Base-by-base conservation (phyloP, 2,797 vertebrate genomes). In the Tenualosa ilisha region DNA sequence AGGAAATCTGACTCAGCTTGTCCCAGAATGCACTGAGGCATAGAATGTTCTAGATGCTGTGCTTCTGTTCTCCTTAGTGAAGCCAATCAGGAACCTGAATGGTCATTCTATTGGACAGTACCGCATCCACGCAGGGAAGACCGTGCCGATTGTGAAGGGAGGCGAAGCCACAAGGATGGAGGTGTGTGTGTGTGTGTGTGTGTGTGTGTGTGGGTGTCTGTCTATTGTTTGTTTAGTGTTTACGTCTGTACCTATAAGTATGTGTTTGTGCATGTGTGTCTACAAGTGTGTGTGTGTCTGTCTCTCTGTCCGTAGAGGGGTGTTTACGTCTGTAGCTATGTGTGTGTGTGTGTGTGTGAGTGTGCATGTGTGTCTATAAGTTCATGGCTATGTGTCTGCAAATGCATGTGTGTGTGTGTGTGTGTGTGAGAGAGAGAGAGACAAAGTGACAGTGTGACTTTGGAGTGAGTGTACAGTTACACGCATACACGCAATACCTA, bases 71-170 rank as follows among this genome's bases (percentile, higher is more conserved):
- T 26, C 7, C 88, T 11, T 91, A 99, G 98, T 99, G 91, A 99
- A 99, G 92, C 98, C 98, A 84, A 97, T 99, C 91, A 96, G 98
- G 87, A 99, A 99, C 91, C 94, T 99, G 87, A 99, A 99, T 49
- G 98, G 98, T 81, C 98, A 99, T 93, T 99, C 98, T 2, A 99
- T 99, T 88, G 98, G 98, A 86, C 98, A 96, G 0, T 99, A 99
- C 86, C 96, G 98, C 94, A 99, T 99, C 96, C 98, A 99, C 61
- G 98, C 97, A 88, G 98, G 98, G 51, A 99, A 99, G 94, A 99
- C 98, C 0, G 98, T 99, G 88, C 98, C 98, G 85, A 99, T 99
- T 87, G 98, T 99, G 85, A 99, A 99, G 93, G 98, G 98, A 68
- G 98, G 98, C 87, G 98, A 99, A 92, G 98, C 97, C 83, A 99